Base-by-base conservation (phyloP, 1,140 invertebrate species). In the Ceratosolen solmsi region DNA sequence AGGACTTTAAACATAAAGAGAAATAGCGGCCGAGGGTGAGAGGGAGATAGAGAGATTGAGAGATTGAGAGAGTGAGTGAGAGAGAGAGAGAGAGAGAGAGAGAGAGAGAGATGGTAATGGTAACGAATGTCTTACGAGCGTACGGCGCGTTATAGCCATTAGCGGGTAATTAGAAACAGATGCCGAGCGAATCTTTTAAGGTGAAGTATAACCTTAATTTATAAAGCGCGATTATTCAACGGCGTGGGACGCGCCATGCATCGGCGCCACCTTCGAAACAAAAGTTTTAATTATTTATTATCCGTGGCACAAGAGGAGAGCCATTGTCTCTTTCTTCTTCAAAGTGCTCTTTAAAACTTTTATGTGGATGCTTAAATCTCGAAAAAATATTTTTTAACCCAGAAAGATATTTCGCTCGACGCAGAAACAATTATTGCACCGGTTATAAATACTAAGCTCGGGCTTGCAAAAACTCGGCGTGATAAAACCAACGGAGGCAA, bases 281-380 rank as follows among this genome's bases (percentile, higher is more conserved):
- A 91, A 91, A 92, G 91, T 92, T 91, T 91, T 90, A 91, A 91
- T 91, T 91, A 91, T 91, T 92, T 91, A 91, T 92, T 91, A 92
- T 88, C 86, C 86, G 85, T 87, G 87, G 56, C 54, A 70, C 71
- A 41, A 25, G 30, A 54, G 71, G n/a, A 54, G 5, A 33, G 33
- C 79, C 72, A 81, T 81, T 75, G 79, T 81, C 65, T 71, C 80
- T 68, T 51, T 58, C 27, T 20, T 68, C 60, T 49, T 49, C 11
- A 58, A 73, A 78, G 68, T 78, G 51, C 58, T 72, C 75, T 73
- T 60, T 76, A 27, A 75, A 75, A 76, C 80, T 82, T 82, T 82
- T 71, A 65, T 75, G 71, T 17, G 79, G 11, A 22, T 20, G 49
- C 30, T 58, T 63, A 58, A 73, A 73, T 80, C 41, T 74, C 38